Evolutionary conservation across 2,113 vertebrate species (phyloP).

Genomic region (Platysteira castanea): DNA sequence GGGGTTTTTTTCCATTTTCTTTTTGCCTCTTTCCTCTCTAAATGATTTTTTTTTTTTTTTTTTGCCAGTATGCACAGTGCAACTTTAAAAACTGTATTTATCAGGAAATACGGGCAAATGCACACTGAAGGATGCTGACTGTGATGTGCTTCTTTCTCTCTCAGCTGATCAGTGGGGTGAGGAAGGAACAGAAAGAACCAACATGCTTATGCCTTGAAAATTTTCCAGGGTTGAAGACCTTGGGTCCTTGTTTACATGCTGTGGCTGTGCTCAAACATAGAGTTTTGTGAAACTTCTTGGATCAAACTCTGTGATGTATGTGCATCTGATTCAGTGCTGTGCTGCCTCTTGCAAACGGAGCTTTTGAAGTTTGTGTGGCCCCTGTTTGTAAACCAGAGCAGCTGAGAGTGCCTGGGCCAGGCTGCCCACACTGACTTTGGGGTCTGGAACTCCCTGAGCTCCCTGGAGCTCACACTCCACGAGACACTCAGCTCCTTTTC

Average conservation of each 20-base stretch:
- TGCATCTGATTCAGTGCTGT: neutral
- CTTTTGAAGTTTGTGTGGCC: neutral
- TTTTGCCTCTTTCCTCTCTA: neutral
- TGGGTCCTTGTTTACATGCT: neutral
- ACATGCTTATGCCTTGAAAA: neutral
- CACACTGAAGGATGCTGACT: neutral
- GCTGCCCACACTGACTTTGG: neutral
- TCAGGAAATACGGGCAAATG: neutral
- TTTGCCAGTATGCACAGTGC: neutral
- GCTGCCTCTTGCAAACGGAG: neutral
- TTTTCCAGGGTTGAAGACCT: neutral
- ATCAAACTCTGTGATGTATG: neutral
- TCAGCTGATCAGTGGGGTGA: neutral
- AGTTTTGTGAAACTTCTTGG: neutral
- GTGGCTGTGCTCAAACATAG: neutral
- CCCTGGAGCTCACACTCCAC: neutral
- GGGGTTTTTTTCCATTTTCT: neutral
- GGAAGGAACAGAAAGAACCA: neutral
- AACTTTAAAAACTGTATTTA: neutral
- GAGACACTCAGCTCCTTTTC: neutral
- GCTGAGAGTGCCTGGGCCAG: neutral
- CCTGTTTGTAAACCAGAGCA: neutral
- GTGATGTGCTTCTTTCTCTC: neutral
- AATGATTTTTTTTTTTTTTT: neutral
- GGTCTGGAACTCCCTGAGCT: neutral